These are phyloP conservation scores for Epicampocera succincta DNA, from an alignment of 2,888 invertebrate species.

Conservation along the genomic window DNA sequence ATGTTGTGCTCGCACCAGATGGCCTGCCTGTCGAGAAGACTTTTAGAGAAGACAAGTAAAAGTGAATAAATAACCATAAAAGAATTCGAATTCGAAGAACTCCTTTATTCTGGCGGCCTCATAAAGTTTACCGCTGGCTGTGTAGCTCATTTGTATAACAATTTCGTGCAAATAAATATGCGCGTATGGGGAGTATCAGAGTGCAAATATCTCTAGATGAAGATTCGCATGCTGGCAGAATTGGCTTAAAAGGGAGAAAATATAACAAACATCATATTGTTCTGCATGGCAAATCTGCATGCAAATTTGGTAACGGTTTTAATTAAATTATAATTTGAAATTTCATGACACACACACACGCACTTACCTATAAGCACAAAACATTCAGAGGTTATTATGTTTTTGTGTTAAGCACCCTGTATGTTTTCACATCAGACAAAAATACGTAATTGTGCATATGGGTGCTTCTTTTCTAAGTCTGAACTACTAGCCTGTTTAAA, in stretches of 20 bases:
- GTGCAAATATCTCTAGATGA: slow-evolving; percentile 12
- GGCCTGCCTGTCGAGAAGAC: too few species aligned
- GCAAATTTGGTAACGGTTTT: slow-evolving; percentile 66
- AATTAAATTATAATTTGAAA: slow-evolving; percentile 69
- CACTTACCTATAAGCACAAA: neutral
- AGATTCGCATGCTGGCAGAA: slow-evolving; percentile 27
- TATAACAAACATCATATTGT: slow-evolving; percentile 47
- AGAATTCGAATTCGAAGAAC: too few species aligned
- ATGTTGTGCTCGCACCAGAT: too few species aligned
- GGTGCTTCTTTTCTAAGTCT: too few species aligned
- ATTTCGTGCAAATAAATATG: too few species aligned
- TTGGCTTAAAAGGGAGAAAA: slow-evolving; percentile 18
- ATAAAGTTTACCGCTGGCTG: too few species aligned
- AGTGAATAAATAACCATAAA: too few species aligned
- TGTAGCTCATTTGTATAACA: too few species aligned
- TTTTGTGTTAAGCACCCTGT: slow-evolving; percentile 32
- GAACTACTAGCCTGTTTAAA: too few species aligned
- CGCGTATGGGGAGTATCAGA: neutral
- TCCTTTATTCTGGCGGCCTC: too few species aligned
- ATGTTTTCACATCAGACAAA: neutral
- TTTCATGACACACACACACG: slow-evolving; percentile 24
- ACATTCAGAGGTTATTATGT: slow-evolving; percentile 20
- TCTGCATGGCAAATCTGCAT: slow-evolving; percentile 60
- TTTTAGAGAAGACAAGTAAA: too few species aligned
- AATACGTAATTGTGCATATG: too few species aligned